phyloP scores from a whole-genome alignment of 2,113 vertebrate species.

The Bos javanicus region DNA sequence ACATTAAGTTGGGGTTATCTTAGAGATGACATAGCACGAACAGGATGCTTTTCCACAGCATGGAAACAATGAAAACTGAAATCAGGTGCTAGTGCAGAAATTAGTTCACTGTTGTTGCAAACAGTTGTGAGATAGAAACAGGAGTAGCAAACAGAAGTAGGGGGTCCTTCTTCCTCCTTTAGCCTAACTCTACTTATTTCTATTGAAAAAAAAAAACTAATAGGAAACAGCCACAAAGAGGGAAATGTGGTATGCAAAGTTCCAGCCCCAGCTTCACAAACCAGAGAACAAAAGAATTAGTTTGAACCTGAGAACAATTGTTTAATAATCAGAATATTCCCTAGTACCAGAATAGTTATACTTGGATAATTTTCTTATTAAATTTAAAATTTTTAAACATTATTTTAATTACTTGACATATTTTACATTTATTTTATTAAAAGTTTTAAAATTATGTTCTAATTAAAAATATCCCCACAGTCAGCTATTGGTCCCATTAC shows the following conservation, averaged over 20 bases:
- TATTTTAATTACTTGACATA: not conserved
- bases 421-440: not conserved
- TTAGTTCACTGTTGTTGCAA: not conserved
- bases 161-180: not conserved
- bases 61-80: not conserved
- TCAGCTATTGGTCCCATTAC: not conserved
- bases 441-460: not conserved
- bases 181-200: not conserved
- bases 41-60: not conserved
- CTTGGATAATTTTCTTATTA: not conserved
- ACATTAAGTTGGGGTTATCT: not conserved
- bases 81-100: not conserved
- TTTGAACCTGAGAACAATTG: not conserved
- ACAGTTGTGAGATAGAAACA: not conserved
- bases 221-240: not conserved
- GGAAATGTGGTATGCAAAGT: not conserved
- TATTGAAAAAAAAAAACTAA: not conserved
- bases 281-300: not conserved
- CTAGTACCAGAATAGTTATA: not conserved
- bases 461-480: not conserved
- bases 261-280: not conserved
- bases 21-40: not conserved
- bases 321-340: not conserved
- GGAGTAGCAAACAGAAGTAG: not conserved
- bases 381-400: not conserved